Base-by-base conservation (phyloP, 2,888 invertebrate genomes). In the Troilus luridus region DNA sequence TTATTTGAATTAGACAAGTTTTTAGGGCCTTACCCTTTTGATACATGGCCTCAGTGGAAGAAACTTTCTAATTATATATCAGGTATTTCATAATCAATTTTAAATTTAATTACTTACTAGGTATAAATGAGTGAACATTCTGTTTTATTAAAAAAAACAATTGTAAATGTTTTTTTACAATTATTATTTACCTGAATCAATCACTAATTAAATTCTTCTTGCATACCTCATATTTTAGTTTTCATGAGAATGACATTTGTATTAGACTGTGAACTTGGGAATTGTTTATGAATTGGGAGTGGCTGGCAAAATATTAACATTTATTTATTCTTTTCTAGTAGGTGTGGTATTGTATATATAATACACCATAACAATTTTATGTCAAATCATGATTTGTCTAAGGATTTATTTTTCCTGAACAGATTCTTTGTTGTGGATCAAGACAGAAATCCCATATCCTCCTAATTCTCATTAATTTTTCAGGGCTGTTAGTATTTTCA, bases 21-120 rank as follows among this genome's bases (percentile, higher is more conserved):
- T 94, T 95, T 99, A 89, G 99, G 97, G 21, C 96, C 98, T 0
- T 99, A 99, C 94, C 99, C 99, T 0, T 98, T 97, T 94, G 97
- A 98, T 92, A 96, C 96, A 93, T 97, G 97, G 95, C 96, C 96
- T 92, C 97, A 97, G 93, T 99, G 99, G 99, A 96, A 96, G 92
- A 95, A 96, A 62, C 95, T 98, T 88, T 96, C 97, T 27, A 96
- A 96, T 92, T 95, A 96, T 94, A 95, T 98, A 64, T 95, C 96
- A 93, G 95, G 96, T 95, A 94, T 93, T 92, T 94, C 93, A 27
- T 17, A 91, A 17, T 24, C 17, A 41, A 41, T 77, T 17, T 77
- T 77, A 41, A 41, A 77, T 77, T 77, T 77, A 77, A 41, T 41
- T 41, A 10, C 9, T 77, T 19, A 41, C 1, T 6, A 12, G 17